These are phyloP conservation scores for Probaryconus sp. DNA, from an alignment of 1,140 invertebrate species.

Conservation along the genomic window DNA sequence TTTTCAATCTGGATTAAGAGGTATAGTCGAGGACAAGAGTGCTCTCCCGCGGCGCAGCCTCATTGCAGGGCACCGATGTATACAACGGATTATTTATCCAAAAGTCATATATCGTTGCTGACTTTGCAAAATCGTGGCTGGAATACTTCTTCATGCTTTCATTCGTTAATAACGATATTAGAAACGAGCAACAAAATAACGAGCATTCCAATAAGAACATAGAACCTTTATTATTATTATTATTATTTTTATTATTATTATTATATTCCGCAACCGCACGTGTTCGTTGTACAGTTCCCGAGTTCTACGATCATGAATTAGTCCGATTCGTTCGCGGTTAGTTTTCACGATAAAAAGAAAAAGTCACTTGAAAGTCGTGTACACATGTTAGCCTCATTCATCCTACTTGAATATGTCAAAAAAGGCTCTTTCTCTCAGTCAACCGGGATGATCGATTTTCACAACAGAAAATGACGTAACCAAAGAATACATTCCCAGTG, in stretches of 20 bases:
- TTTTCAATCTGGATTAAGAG: constrained; percentile 79
- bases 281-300: background rate
- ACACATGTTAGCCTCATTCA: too few species aligned
- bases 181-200: constrained; percentile 44
- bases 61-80: constrained; percentile 33
- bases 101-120: constrained; percentile 59
- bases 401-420: constrained; percentile 23
- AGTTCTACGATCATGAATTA: constrained; percentile 7
- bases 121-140: constrained; percentile 50
- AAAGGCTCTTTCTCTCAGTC: constrained; percentile 1
- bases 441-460: constrained; percentile 18
- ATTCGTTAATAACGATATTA: constrained; percentile 59
- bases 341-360: too few species aligned
- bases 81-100: constrained; percentile 52
- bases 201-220: constrained; percentile 18
- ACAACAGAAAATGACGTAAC: constrained; percentile 17
- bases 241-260: background rate
- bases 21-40: constrained; percentile 64
- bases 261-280: constrained; percentile 17
- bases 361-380: background rate
- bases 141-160: constrained; percentile 1
- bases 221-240: background rate
- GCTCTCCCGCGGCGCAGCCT: constrained; percentile 49
- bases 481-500: constrained; percentile 9
- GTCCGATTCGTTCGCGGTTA: background rate